Base-by-base conservation (phyloP, 2,797 vertebrate genomes). In the Ambastaia sidthimunki region DNA sequence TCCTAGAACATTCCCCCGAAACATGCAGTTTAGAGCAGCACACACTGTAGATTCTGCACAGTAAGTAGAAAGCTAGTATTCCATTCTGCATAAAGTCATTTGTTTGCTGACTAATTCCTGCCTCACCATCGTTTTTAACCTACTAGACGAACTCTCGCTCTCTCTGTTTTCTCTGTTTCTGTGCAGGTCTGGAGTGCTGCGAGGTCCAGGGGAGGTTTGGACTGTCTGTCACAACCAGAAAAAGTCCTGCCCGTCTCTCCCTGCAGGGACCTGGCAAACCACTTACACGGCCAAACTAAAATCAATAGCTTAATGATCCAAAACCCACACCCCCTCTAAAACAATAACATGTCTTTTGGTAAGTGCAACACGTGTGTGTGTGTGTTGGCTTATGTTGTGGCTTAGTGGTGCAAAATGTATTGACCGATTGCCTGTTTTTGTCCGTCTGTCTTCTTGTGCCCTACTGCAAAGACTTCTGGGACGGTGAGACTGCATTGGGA, bases 261-360 rank as follows among this genome's bases (percentile, higher is more conserved):
- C 91, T 91, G 91, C 89, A 89, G 90, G 89, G 91, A 88, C 91
- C 91, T 91, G 91, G 89, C 91, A 87, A 90, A 90, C 93, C 91
- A 93, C 90, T 94, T 94, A 92, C 90, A 89, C 89, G 83, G 83
- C 90, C 91, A 92, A 94, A 92, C 91, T 91, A 93, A 94, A 95
- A 95, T 95, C 94, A 93, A 94, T 94, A 87, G 89, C 91, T 91
- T 94, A 94, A 94, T 94, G 94, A 94, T 93, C 94, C 92, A 93
- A 92, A 93, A 93, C 92, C 19, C 60, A 69, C 80, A 89, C 89
- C 88, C 89, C 89, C 86, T 88, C 90, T 92, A 90, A 92, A 93
- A 93, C 91, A 94, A 93, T 92, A 92, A 92, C 93, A 93, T 90
- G 90, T 93, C 90, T 93, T 92, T 93, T 91, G 90, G 91, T 90